These are phyloP conservation scores for Mamestra brassicae DNA, from an alignment of 2,888 invertebrate genomes.

Conservation along the genomic window DNA sequence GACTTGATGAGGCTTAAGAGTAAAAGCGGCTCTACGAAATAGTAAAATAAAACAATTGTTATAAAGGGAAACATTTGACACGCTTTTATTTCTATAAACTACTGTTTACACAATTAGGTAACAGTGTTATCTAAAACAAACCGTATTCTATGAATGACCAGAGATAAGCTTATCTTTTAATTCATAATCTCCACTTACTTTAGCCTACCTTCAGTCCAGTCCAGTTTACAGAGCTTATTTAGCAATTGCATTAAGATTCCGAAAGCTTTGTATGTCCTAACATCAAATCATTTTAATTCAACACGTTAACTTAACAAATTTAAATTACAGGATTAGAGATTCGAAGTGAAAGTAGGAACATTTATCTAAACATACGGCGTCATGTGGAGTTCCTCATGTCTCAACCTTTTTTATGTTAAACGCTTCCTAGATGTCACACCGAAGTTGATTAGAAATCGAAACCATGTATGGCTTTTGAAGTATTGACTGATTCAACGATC, in stretches of 20 bases:
- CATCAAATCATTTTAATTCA: slow-evolving; percentile 20
- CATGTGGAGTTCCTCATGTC: slow-evolving; percentile 52
- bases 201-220: background rate
- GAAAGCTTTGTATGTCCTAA: slow-evolving; percentile 1
- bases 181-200: background rate
- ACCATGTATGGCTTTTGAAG: slow-evolving; percentile 26
- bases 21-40: background rate
- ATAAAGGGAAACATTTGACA: slow-evolving; percentile 17
- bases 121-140: background rate
- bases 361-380: slow-evolving; percentile 23
- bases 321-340: slow-evolving; percentile 51
- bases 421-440: slow-evolving; percentile 52
- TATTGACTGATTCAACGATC: slow-evolving; percentile 15
- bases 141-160: background rate
- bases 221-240: background rate
- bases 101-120: slow-evolving; percentile 14
- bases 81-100: slow-evolving; percentile 16
- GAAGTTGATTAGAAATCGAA: slow-evolving; percentile 60
- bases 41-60: slow-evolving; percentile 25
- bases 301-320: slow-evolving; percentile 8
- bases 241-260: background rate
- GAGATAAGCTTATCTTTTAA: background rate
- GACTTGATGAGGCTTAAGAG: background rate
- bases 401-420: slow-evolving; percentile 45
- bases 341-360: slow-evolving; percentile 60